Base-by-base conservation (phyloP, 2,113 vertebrate genomes). In the Oreochromis tanganicae region DNA sequence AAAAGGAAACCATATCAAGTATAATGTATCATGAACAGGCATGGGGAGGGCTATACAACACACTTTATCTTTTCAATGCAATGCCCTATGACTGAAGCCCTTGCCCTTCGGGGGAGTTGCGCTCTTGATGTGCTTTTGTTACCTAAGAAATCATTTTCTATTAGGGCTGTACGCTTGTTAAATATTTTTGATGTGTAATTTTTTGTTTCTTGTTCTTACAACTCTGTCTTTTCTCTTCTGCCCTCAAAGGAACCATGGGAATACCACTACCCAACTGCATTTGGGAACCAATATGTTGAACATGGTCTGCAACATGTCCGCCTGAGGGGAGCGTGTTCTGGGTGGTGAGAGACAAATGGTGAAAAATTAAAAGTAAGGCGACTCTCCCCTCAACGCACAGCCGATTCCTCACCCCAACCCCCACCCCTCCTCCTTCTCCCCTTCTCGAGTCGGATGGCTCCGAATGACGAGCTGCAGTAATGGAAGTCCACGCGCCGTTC, bases 401-500 rank as follows among this genome's bases (percentile, higher is more conserved):
- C n/a, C 1, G 46, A 29, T 36, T 78, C 75, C 78, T 6, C 34
- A 81, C 38, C 83, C 86, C 92, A 1, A 5, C 66, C n/a, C 13
- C 12, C 5, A 19, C 14, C 81, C 94, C 88, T 85, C 32, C 11
- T 87, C 86, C 94, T 92, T 91, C 88, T 96, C 93, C 93, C 66
- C 82, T 56, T 87, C 68, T 57, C 2, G 78, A 73, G 92, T 92
- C 43, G 24, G 75, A 93, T 95, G 95, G 95, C 97, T 94, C 91
- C 78, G 80, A 96, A 96, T 94, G 96, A 96, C 96, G 68, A 94
- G 95, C 96, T 95, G 95, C 96, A 96, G 94, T 97, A 94, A 97
- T 97, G 97, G 97, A 97, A 95, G 96, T 95, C 97, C 96, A 95
- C 78, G 95, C 92, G 85, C 95, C 93, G 5, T 94, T 95, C 88